Evolutionary conservation across 2,797 vertebrate species (phyloP), one percentile per base, ranked within the genome.

Genomic region (Sciurus carolinensis): DNA sequence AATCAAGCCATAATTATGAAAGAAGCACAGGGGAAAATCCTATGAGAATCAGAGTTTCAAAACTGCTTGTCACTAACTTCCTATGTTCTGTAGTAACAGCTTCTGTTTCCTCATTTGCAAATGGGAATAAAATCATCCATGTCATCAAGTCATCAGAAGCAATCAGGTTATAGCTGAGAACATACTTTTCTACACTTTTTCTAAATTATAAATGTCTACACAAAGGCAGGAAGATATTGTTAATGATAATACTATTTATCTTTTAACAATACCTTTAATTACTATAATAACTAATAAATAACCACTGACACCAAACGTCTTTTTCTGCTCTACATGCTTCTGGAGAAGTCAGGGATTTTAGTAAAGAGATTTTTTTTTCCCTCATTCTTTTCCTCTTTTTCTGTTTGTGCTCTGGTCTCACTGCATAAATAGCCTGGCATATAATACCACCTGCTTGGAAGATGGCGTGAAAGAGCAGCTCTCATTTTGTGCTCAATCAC

Each of bases 401-500:
- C 84, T 95, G 17, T 93, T 72, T 96, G 83, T 83, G 47, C 91
- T 94, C 64, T 88, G 84, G 42, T 26, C 87, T 47, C 54, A 33
- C 67, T 94, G 24, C 97, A 97, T 97, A 0, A 18, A 97, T 96
- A 97, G 57, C 26, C 42, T 83, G 92, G 85, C 94, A 14, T 94
- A 97, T 96, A 94, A 97, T 97, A 96, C 95, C 97, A 95, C 96
- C 93, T 97, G 91, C 96, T 90, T 96, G 80, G 77, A 96, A 92
- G 72, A 97, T 57, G 87, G 0, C 0, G 1, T 82, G 80, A 97
- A 97, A 97, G 72, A 97, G 93, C 20, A 64, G 44, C 95, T 97
- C 95, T 96, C 89, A 96, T 98, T 98, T 95, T 97, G 97, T 97
- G 96, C 90, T 98, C 97, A 95, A 90, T 98, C 97, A 97, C 79